Evolutionary conservation across 2,888 invertebrate species (phyloP), one percentile per base, ranked within the genome.

Genomic region (Beris chalybata): DNA sequence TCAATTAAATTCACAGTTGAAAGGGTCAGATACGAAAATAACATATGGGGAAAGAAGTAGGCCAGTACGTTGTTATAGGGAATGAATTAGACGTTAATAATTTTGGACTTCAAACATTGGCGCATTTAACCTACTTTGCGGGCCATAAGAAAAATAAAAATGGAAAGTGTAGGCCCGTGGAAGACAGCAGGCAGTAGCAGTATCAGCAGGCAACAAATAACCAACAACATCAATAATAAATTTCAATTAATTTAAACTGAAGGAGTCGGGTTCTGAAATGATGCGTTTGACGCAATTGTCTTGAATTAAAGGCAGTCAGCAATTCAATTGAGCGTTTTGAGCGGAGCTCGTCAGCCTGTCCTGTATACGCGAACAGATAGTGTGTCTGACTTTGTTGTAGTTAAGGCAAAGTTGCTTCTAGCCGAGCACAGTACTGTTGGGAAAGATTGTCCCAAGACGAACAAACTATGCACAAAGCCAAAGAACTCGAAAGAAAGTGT

Each of bases 251-350:
- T 55, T 56, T 47, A 29, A 53, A 64, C 53, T 54, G 55, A 45
- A 64, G 22, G 50, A 54, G 64, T 45, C 57, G 52, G 52, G 64
- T 47, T 58, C 53, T 45, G 53, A 58, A 64, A 58, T 53, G 67
- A 67, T 67, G 67, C 53, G 64, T 67, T 67, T 64, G 57, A 67
- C 67, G 63, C 67, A 67, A 67, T 67, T 67, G 67, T 64, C 58
- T 67, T 67, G 63, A 67, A 67, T 67, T 67, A 56, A 67, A 58
- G 63, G 55, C 56, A 64, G 67, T 64, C 67, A 67, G 67, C 67
- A 67, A 64, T 64, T 64, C 64, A 67, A 67, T 67, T 67, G 67
- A 57, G 67, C 22, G 63, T 52, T 61, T 32, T 50, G 32, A 50
- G 61, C 50, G 31, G 22, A 22, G 22, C 22, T 22, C 22, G 1